Base-by-base conservation (phyloP, 2,888 invertebrate genomes). In the Corythucha ciliata region DNA sequence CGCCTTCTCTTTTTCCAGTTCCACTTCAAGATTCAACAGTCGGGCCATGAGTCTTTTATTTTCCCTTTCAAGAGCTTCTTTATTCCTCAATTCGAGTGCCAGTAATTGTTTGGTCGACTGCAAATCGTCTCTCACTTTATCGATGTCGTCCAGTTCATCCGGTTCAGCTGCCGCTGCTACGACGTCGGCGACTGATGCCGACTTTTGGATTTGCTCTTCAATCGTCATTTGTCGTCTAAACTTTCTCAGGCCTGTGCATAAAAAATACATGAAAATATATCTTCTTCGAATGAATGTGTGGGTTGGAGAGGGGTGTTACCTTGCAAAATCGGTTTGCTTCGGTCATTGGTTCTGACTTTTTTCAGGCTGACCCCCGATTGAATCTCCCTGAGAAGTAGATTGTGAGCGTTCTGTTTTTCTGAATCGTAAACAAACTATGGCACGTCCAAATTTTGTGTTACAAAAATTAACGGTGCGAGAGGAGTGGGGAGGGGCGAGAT, bases 21-120 rank as follows among this genome's bases (percentile, higher is more conserved):
- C 87, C 10, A 83, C 82, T 70, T 89, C 87, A 59, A 89, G 71
- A 63, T 86, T 86, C 22, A 81, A 76, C 65, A 89, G 80, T 68
- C 80, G 80, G 44, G 83, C 79, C 66, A 80, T 72, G 44, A 90
- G 74, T 62, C 87, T 79, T 67, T 88, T 88, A 65, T 88, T 90
- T 69, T 91, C 90, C 63, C 87, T 69, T 61, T 83, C 84, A 63
- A 87, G 77, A 1, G 83, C 83, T 68, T 88, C 88, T 64, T 88
- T 89, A 64, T 87, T 87, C 63, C 84, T 76, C 60, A 90, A 71
- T 70, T 91, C 91, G 53, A 88, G 74, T 12, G 89, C 89, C 55
- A 91, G 70, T 74, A 91, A 80, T 71, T 91, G 90, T 68, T 91
- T 91, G 6, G 89, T 89, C 53, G 89, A 89, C 66, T 91, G 90